Evolutionary conservation across 2,888 invertebrate species (phyloP), one percentile per base, ranked within the genome.

Genomic region (Allacma fusca): DNA sequence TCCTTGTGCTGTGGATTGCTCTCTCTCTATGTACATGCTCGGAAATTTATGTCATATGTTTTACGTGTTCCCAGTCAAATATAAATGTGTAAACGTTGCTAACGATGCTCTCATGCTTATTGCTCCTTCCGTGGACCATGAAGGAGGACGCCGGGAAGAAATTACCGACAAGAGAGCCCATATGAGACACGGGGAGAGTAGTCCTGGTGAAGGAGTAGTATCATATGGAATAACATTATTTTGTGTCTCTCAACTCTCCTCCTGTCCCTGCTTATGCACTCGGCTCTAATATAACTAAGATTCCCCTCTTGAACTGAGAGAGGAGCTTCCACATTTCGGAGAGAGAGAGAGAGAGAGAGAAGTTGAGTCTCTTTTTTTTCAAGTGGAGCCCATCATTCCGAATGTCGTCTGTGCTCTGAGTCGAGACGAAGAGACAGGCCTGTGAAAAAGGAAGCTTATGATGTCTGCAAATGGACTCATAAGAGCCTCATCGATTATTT

Each of bases 401-500:
- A n/a, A 50, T 50, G 50, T 50, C 50, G 50, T 50, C 50, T 50
- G 50, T 50, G 50, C 50, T 50, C 50, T 50, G 50, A 50, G 72
- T 59, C 62, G 50, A 34, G 34, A 68, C n/a, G 34, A 44, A 26
- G 65, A 74, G 24, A 43, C 21, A 70, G n/a, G 24, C 43, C 23
- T 21, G 65, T 40, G 65, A 40, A 43, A 29, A 64, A 24, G 50
- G 19, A 76, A 59, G 26, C 59, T 68, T 59, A 65, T 74, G 67
- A 78, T 73, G 71, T 74, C 50, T 78, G 34, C 64, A 78, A 74
- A 69, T 74, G 78, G 70, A 62, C 74, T 74, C 74, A 74, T 76
- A 62, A 76, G 76, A 76, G 76, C 69, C 21, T 76, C 78, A 81
- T 81, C 78, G 81, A 81, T 81, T 80, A 81, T 80, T 81, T 78